Evolutionary conservation across 2,113 vertebrate genomes (phyloP).

Genomic region (Catharus bicknelli): DNA sequence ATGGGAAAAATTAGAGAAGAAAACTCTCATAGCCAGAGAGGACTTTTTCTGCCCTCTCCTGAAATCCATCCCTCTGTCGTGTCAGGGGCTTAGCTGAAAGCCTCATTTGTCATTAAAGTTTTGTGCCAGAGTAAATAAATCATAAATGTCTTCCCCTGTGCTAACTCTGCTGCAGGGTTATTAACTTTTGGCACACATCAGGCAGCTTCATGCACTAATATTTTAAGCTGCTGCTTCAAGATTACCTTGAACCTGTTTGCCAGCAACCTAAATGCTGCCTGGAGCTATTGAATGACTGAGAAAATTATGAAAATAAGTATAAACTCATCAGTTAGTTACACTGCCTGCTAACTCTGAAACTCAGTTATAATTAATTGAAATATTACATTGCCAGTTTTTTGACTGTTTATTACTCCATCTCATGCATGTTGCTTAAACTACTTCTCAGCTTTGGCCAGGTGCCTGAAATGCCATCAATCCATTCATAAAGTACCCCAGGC

Average conservation of each 20-base stretch:
- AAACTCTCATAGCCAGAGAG: background rate
- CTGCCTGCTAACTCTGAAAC: background rate
- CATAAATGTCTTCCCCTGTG: background rate
- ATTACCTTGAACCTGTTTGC: background rate
- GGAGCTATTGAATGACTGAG: background rate
- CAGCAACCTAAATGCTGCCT: background rate
- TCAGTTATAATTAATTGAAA: background rate
- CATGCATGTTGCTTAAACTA: background rate
- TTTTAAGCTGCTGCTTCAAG: background rate
- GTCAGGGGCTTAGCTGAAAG: background rate
- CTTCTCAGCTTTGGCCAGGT: background rate
- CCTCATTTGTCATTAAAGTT: background rate
- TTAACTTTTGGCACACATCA: background rate
- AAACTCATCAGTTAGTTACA: background rate
- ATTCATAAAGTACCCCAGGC: background rate
- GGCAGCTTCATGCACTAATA: background rate
- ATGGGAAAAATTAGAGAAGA: background rate
- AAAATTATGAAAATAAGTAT: background rate
- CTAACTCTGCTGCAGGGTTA: background rate
- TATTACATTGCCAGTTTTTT: background rate
- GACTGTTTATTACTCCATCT: background rate
- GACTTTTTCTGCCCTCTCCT: background rate
- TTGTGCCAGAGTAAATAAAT: background rate
- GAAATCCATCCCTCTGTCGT: background rate
- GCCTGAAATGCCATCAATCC: background rate